Base-by-base conservation (phyloP, 1,140 invertebrate genomes). In the Drosophila repleta region DNA sequence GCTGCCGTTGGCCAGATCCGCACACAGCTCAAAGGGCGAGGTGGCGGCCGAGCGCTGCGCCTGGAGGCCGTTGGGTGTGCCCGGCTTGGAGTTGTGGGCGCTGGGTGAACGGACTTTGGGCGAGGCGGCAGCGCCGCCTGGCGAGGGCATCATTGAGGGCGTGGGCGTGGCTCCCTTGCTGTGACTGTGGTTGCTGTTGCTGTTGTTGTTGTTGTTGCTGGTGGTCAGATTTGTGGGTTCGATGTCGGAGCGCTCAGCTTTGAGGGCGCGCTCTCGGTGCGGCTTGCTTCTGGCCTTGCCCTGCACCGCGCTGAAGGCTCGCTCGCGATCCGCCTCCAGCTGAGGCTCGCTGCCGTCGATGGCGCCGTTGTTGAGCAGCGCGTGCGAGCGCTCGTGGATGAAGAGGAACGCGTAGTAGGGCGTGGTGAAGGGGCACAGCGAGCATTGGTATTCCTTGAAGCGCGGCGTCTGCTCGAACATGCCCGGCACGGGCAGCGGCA, bases 381-480 rank as follows among this genome's bases (percentile, higher is more conserved):
- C 71, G 89, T 97, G 96, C 13, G 96, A 96, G 75, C 96, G 94
- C 88, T 98, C 97, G 93, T 98, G 97, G 21, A 97, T 95, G 91
- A 97, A 97, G 60, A 98, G 93, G 87, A 98, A 97, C 21, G 97
- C 96, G 61, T 98, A 93, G 78, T 97, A 95, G 57, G 96, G 94
- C 15, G 97, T 98, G n/a, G 96, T 95, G 90, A 97, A 98, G 43
- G 96, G 95, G 83, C 97, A 98, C 80, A 96, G 95, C 0, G 96
- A 96, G 92, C 97, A 98, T 48, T 96, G 95, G 91, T 98, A 98
- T 24, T 95, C 95, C 91, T 97, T 96, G 46, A 91, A 64, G 77
- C 85, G 52, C 77, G 90, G 70, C 91, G 92, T 68, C 43, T 80
- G 78, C 24, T 82, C 83, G 37, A 95, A 94, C 5, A 95, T 90